A percentile compares a stretch with the other conserved stretches of the same genome.
These are phyloP conservation scores for Caenorhabditis briggsae DNA, from an alignment of 1,140 invertebrate species.

Conservation along the genomic window DNA sequence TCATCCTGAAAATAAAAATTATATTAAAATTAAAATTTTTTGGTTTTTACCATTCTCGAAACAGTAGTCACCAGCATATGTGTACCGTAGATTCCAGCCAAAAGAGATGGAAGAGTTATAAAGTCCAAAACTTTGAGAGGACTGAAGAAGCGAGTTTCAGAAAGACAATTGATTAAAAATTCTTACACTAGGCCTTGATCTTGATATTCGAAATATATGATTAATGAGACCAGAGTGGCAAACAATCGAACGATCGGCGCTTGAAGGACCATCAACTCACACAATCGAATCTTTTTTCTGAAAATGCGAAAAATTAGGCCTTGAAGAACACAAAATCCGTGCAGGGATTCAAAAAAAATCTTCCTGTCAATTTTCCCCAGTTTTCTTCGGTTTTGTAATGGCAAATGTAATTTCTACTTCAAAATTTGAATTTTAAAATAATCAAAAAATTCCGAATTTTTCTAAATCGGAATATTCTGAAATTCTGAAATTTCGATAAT, in stretches of 20 bases:
- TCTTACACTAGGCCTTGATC: constrained; percentile 66
- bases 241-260: constrained; percentile 71
- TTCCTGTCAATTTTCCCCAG: no score
- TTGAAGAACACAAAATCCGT: no score
- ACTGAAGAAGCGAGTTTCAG: constrained; percentile 57
- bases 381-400: no score
- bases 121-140: constrained; percentile 73
- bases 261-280: constrained; percentile 74
- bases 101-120: constrained; percentile 72
- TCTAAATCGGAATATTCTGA: no score
- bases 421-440: no score
- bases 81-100: constrained; percentile 74
- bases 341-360: no score
- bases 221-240: constrained; percentile 70
- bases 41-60: constrained; percentile 68
- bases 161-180: neutral
- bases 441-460: no score
- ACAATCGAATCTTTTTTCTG: constrained; percentile 70
- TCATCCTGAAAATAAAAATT: constrained; percentile 69
- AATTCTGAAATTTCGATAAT: no score
- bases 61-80: constrained; percentile 76
- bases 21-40: neutral
- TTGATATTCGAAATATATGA: constrained; percentile 75
- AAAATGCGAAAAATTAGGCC: neutral
- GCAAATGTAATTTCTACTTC: no score